Base-by-base conservation (phyloP, 2,888 invertebrate species). In the Zeuzera pyrina region DNA sequence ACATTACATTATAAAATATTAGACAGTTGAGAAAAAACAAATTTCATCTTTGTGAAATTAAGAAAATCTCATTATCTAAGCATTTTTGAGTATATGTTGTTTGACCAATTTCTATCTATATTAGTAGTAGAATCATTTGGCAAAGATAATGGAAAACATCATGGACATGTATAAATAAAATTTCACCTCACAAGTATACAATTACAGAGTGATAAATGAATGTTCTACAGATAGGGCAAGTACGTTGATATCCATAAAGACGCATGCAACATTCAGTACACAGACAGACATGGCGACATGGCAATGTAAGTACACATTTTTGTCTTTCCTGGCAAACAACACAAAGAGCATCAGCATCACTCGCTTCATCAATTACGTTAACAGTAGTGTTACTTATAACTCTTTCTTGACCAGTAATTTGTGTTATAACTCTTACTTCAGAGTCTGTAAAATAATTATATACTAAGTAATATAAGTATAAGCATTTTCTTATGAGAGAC, bases 271-370 rank as follows among this genome's bases (percentile, higher is more conserved):
- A 87, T 42, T 84, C 84, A 15, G 61, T 61, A 47, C 87, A 87
- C 21, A 86, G 55, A 43, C 86, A 86, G 12, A 87, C 69, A 65
- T 87, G 87, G 11, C 83, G 70, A 45, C 87, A 87, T 1, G 86
- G 86, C 33, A 86, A 49, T 25, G 85, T 74, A 23, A 87, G 54
- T 10, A 86, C 81, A 70, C 85, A 85, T 55, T 85, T 86, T 37
- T 74, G 72, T 3, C 78, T 55, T 44, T 86, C 87, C 45, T 86
- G 84, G 41, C 87, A 87, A 40, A 86, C 79, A 10, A 87, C 74
- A 65, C 87, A 87, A 8, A 74, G 52, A 23, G 69, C 58, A 48
- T 85, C 84, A 7, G 65, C 51, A 4, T 41, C 54, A 45, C 57
- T 59, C 23, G 64, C 15, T 10, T 4, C 24, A 3, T 10, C 14